These are phyloP conservation scores for Folsomia manolachei DNA, from an alignment of 2,888 invertebrate genomes.

Conservation along the genomic window DNA sequence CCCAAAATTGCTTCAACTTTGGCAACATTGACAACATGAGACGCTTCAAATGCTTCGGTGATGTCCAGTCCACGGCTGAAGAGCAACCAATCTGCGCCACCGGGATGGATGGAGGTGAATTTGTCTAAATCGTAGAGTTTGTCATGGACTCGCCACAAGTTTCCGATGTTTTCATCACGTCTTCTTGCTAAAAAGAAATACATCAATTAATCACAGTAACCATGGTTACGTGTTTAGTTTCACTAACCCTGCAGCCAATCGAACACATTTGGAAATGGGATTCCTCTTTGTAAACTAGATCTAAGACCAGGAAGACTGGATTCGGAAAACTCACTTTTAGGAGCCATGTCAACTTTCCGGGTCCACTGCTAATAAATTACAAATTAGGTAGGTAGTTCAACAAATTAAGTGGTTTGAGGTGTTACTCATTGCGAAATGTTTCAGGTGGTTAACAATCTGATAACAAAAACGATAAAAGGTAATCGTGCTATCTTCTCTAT, in stretches of 20 bases:
- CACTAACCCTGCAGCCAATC: constrained; percentile 36
- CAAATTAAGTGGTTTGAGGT: no score
- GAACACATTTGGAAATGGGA: constrained; percentile 28
- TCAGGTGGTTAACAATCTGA: no score
- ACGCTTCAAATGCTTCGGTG: constrained; percentile 73
- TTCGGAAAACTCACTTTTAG: no score
- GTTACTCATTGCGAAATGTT: no score
- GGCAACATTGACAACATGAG: constrained; percentile 62
- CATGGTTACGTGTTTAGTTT: neutral
- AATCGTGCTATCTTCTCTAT: no score
- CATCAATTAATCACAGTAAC: neutral
- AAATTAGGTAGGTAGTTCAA: no score
- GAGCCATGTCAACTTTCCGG: no score
- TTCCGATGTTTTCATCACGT: constrained; percentile 45
- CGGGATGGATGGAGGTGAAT: constrained; percentile 59
- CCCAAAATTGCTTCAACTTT: constrained; percentile 62
- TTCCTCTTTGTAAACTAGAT: constrained; percentile 28
- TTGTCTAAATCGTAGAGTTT: constrained; percentile 60
- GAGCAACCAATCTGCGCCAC: constrained; percentile 53
- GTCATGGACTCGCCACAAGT: constrained; percentile 51
- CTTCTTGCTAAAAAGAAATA: neutral
- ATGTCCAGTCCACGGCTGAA: constrained; percentile 65
- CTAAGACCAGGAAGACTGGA: constrained; percentile 25
- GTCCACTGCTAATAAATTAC: no score
- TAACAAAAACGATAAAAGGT: no score